Evolutionary conservation across 2,888 invertebrate species (phyloP).

Genomic region (Tethea ocularis): DNA sequence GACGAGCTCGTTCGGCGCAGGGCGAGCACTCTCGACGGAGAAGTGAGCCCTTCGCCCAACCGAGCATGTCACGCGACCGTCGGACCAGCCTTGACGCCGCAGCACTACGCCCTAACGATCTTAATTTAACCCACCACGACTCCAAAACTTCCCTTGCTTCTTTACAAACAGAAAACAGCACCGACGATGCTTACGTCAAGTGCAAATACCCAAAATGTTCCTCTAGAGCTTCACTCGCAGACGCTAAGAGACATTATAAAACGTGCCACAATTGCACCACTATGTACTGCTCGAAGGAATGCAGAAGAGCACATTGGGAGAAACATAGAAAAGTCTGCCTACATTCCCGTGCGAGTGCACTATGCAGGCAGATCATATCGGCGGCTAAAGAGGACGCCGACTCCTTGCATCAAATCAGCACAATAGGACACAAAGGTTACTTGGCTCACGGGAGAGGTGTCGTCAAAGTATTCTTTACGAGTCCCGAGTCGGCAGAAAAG

Average conservation of each 20-base stretch:
- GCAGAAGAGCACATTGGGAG: conserved; percentile 96
- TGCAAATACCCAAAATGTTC: conserved; percentile 93
- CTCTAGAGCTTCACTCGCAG: conserved; percentile 87
- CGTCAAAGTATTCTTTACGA: conserved; percentile 95
- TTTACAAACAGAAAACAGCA: conserved; percentile 74
- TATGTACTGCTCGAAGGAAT: conserved; percentile 96
- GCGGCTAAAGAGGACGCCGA: conserved; percentile 91
- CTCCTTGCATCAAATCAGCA: conserved; percentile 90
- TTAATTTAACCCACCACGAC: conserved; percentile 64
- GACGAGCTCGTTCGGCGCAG: conserved; percentile 69
- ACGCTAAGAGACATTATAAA: conserved; percentile 93
- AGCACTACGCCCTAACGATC: conserved; percentile 64
- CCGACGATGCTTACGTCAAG: conserved; percentile 84
- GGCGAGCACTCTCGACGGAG: conserved; percentile 76
- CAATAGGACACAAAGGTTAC: conserved; percentile 92
- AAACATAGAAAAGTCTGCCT: conserved; percentile 95
- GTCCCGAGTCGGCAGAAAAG: conserved; percentile 92
- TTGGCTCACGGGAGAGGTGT: conserved; percentile 94
- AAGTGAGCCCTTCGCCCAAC: conserved; percentile 71
- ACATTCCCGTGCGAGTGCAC: conserved; percentile 94
- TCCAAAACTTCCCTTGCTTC: conserved; percentile 76
- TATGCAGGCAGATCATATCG: conserved; percentile 93
- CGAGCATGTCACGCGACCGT: conserved; percentile 71
- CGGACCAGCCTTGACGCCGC: conserved; percentile 86
- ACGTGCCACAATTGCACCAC: conserved; percentile 98